phyloP scores from a whole-genome alignment of 2,888 invertebrate genomes.

The Spodoptera exigua region DNA sequence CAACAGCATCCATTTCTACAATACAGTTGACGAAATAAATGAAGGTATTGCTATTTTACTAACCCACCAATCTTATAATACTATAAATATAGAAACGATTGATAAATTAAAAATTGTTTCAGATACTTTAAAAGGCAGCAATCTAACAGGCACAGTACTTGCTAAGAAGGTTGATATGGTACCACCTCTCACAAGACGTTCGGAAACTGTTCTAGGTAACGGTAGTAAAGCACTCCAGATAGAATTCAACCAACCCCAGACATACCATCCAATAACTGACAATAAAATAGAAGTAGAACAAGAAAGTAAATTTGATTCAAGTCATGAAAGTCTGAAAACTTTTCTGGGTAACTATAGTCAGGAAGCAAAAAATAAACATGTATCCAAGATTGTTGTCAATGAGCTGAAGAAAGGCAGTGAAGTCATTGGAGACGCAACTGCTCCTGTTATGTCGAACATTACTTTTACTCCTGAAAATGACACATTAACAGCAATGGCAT shows the following conservation, averaged over 20 bases:
- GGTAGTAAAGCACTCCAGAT: conserved; percentile 72
- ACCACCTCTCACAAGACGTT: conserved; percentile 64
- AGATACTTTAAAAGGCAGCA: conserved; percentile 77
- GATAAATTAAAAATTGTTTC: conserved; percentile 44
- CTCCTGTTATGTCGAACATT: conserved; percentile 78
- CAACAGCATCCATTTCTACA: conserved; percentile 71
- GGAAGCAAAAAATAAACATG: conserved; percentile 70
- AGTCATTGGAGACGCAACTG: conserved; percentile 74
- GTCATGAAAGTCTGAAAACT: conserved; percentile 63
- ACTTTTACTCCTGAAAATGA: conserved; percentile 85
- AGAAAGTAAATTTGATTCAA: conserved; percentile 62
- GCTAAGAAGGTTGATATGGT: conserved; percentile 67
- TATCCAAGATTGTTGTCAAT: conserved; percentile 81
- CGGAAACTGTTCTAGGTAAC: conserved; percentile 51
- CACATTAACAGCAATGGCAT: conserved; percentile 82
- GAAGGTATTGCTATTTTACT: conserved; percentile 66
- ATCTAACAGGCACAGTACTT: conserved; percentile 72
- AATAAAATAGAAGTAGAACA: conserved; percentile 79
- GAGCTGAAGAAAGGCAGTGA: conserved; percentile 78
- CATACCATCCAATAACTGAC: conserved; percentile 72
- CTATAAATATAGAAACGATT: too few relatives aligned
- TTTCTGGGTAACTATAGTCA: conserved; percentile 72
- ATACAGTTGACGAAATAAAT: conserved; percentile 77
- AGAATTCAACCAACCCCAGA: conserved; percentile 71
- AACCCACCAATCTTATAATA: background rate